Percentiles rank a stretch among this genome's conserved stretches.
Evolutionary conservation across 2,888 invertebrate species (phyloP).

Genomic region (Mesoligia furuncula): DNA sequence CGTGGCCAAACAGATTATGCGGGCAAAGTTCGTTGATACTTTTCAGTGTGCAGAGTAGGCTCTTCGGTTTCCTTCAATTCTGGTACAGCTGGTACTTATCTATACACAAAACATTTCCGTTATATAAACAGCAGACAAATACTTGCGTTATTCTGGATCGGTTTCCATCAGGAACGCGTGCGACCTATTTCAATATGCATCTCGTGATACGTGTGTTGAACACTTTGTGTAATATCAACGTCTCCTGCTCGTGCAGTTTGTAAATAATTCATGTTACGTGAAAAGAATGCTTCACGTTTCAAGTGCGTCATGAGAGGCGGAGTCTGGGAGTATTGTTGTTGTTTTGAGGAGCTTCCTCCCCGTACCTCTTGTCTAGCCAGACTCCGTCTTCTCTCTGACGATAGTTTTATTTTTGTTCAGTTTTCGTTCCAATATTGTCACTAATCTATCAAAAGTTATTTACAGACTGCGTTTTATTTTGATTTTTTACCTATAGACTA

Average conservation of each 20-base stretch:
- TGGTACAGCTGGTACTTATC: not conserved
- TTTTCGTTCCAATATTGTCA: slow-evolving; percentile 30
- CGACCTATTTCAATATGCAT: slow-evolving; percentile 62
- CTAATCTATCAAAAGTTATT: slow-evolving; percentile 51
- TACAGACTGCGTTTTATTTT: slow-evolving; percentile 59
- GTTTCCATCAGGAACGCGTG: slow-evolving; percentile 43
- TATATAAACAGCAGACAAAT: not conserved
- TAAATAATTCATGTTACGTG: slow-evolving; percentile 55
- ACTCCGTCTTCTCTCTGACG: slow-evolving; percentile 29
- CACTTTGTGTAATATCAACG: slow-evolving; percentile 57
- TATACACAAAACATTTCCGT: not conserved
- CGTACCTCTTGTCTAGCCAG: slow-evolving; percentile 15
- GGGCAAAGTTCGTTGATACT: slow-evolving; percentile 17
- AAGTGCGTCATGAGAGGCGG: slow-evolving; percentile 18
- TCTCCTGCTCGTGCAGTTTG: slow-evolving; percentile 63
- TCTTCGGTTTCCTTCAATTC: not conserved
- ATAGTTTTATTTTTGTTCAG: slow-evolving; percentile 19
- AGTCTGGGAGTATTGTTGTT: slow-evolving; percentile 18
- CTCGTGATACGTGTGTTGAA: slow-evolving; percentile 41
- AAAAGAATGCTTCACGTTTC: slow-evolving; percentile 43
- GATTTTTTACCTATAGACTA: slow-evolving; percentile 38
- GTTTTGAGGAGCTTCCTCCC: slow-evolving; percentile 30
- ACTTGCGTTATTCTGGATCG: not conserved
- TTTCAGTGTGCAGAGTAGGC: not conserved
- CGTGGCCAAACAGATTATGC: slow-evolving; percentile 1